Percentiles rank a stretch among this genome's conserved stretches.
These are phyloP conservation scores for Apodemus agrarius DNA, from an alignment of 2,797 vertebrate genomes.

Conservation along the genomic window DNA sequence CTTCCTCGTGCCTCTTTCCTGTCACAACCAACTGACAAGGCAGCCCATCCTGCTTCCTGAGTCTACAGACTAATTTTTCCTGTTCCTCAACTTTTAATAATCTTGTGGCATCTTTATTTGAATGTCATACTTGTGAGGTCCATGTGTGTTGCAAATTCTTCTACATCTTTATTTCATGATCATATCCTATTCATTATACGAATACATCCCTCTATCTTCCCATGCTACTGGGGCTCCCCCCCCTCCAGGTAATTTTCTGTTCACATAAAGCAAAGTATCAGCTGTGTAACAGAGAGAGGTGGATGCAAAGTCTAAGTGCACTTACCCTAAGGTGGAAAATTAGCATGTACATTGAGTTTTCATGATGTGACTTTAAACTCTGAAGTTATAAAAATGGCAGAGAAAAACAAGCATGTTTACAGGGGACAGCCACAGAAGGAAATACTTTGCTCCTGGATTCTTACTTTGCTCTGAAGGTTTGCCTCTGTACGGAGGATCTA, in stretches of 20 bases:
- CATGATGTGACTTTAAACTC: background rate
- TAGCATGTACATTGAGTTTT: background rate
- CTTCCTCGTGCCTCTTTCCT: background rate
- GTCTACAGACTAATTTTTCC: background rate
- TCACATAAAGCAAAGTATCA: conserved; percentile 47
- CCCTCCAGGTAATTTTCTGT: background rate
- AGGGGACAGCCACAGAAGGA: background rate
- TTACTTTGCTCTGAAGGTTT: conserved; percentile 32
- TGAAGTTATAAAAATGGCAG: background rate
- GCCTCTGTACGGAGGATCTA: background rate
- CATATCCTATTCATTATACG: background rate
- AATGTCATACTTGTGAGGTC: background rate
- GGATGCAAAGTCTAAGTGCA: background rate
- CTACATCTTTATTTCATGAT: background rate
- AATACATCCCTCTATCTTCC: background rate
- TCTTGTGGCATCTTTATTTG: background rate
- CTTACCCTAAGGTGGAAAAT: background rate
- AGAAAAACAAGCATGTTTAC: conserved; percentile 12
- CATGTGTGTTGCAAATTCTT: background rate
- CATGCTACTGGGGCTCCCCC: background rate
- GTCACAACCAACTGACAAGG: background rate
- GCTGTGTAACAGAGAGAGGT: background rate
- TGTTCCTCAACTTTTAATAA: background rate
- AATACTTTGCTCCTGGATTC: background rate
- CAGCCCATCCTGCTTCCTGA: background rate